phyloP scores from a whole-genome alignment of 2,797 vertebrate genomes.

The Sphenopsis melanotis region DNA sequence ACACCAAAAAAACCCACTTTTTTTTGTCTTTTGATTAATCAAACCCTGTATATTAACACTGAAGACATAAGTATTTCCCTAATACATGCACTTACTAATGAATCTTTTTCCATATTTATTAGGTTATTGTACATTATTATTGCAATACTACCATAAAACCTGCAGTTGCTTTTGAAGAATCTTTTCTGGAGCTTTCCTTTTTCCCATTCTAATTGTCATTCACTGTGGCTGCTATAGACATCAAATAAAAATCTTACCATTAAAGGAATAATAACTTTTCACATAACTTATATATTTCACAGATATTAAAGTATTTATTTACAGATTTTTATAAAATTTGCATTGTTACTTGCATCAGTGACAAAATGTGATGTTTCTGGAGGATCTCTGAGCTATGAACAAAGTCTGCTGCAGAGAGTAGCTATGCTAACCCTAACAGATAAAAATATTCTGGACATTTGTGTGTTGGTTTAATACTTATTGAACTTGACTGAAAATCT shows the following conservation, averaged over 20 bases:
- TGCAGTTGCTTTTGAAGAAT: background rate
- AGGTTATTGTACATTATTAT: background rate
- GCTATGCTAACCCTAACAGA: background rate
- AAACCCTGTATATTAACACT: conserved; percentile 5
- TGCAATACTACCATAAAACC: background rate
- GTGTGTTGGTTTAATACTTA: background rate
- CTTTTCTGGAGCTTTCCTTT: background rate
- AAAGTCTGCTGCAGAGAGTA: background rate
- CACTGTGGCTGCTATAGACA: background rate
- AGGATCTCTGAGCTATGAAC: background rate
- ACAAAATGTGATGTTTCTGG: background rate
- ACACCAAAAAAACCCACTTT: background rate
- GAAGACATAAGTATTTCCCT: conserved; percentile 18
- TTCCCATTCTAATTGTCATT: conserved; percentile 35
- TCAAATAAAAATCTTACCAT: background rate
- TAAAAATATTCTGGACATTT: background rate
- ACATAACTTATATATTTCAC: background rate
- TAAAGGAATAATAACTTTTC: background rate
- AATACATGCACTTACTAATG: conserved; percentile 1
- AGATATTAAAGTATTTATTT: background rate
- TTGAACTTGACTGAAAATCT: background rate
- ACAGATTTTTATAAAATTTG: background rate
- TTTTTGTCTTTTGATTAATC: conserved; percentile 21
- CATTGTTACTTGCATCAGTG: background rate
- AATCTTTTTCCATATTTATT: background rate